Conservation (phyloP, 1,140 invertebrate genomes). For the Drosophila santomea region DNA sequence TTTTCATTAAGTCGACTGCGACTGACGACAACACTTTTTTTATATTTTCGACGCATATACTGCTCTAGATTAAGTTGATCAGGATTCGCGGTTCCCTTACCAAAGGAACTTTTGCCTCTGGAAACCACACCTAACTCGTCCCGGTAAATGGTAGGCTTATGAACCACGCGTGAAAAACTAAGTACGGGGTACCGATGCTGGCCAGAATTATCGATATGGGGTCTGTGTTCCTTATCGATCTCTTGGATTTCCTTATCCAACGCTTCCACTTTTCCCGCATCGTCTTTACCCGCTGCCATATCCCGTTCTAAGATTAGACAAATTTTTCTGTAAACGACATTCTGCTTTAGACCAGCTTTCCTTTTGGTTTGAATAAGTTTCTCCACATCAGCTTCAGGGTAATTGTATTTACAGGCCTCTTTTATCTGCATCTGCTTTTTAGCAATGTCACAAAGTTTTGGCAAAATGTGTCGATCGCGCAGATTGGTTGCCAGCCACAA, state of each 20-base stretch:
- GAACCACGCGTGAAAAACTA: not conserved
- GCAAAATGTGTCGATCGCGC: not conserved
- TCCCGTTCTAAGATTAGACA: constrained; percentile 40
- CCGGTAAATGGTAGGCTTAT: not conserved
- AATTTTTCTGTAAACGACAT: constrained; percentile 33
- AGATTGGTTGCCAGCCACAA: constrained; percentile 3
- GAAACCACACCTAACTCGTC: not conserved
- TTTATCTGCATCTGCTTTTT: constrained; percentile 37
- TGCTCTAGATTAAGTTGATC: constrained; percentile 18
- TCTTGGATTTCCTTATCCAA: constrained; percentile 39
- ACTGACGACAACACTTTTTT: constrained; percentile 23
- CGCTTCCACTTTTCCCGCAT: constrained; percentile 11
- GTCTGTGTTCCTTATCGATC: constrained; percentile 24
- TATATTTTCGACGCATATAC: constrained; percentile 36
- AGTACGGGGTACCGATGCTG: not conserved
- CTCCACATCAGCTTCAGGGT: constrained; percentile 47
- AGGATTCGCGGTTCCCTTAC: constrained; percentile 9
- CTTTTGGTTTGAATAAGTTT: constrained; percentile 31
- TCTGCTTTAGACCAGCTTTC: not conserved
- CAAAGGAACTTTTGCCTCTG: not conserved
- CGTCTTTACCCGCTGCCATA: constrained; percentile 25
- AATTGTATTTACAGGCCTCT: constrained; percentile 15
- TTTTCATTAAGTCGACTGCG: constrained; percentile 1
- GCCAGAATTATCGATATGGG: not conserved
- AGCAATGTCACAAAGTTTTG: constrained; percentile 17